These are phyloP conservation scores for Scaptomyza caliginosa DNA, from an alignment of 2,888 invertebrate species.

Conservation along the genomic window DNA sequence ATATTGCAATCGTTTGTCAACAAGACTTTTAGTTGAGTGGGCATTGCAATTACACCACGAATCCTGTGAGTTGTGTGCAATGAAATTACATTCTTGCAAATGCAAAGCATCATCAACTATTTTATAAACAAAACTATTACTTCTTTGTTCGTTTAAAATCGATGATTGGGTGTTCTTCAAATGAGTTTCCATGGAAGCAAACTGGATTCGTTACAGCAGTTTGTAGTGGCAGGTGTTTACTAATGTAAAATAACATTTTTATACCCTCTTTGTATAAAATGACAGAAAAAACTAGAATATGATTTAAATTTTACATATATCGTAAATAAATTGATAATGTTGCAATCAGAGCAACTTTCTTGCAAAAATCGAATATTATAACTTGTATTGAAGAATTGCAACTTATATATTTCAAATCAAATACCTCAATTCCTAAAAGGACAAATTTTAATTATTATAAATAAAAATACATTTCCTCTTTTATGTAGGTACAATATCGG, in stretches of 20 bases:
- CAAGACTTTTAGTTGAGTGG: conserved; percentile 24
- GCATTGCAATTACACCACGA: not conserved
- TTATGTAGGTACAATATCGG: conserved; percentile 50
- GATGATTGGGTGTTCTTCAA: not conserved
- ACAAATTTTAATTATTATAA: too few relatives aligned
- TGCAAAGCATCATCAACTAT: conserved; percentile 39
- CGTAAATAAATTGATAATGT: not conserved
- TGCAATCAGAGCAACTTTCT: too few relatives aligned
- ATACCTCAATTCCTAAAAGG: too few relatives aligned
- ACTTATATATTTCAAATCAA: not conserved
- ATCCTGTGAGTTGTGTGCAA: conserved; percentile 5
- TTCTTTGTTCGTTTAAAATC: not conserved
- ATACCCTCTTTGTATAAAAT: not conserved
- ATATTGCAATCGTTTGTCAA: conserved; percentile 72
- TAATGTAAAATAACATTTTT: not conserved
- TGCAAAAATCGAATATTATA: not conserved
- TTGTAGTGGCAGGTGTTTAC: not conserved
- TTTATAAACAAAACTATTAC: conserved; percentile 9
- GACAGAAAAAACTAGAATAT: not conserved
- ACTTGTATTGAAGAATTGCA: conserved; percentile 1
- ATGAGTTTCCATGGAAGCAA: not conserved
- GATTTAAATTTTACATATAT: not conserved
- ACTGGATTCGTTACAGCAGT: not conserved
- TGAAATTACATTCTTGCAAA: not conserved
- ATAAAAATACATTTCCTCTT: too few relatives aligned